Evolutionary conservation across 2,888 invertebrate genomes (phyloP), one percentile per base, ranked within the genome.

Genomic region (Cephus rjabovi): DNA sequence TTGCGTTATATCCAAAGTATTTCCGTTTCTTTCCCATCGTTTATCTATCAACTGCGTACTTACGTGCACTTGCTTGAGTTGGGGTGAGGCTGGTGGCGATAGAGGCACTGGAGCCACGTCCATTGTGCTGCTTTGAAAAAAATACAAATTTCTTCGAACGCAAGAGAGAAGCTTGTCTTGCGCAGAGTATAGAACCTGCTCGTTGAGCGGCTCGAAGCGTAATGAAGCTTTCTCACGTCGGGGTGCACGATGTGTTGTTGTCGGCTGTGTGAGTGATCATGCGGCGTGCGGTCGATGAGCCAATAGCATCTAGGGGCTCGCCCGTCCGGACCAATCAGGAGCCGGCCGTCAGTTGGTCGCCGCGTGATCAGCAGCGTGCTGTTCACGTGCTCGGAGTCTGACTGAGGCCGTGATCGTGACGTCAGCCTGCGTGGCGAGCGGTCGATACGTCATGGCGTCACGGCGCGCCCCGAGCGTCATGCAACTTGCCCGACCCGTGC

Each of bases 331-430:
- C 96, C 95, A 95, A 96, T 96, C 89, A 89, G 88, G 84, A 87
- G 76, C 81, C 76, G 83, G 89, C 90, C 93, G 94, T 95, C 97
- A 97, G 94, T 94, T 96, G 94, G 92, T 92, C 92, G 92, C 93
- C 93, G 95, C 96, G 95, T 97, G 97, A 93, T 94, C 93, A 92
- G 89, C 92, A 92, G 95, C 94, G 94, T 94, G 95, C 90, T 95
- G 94, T 96, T 96, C 97, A 97, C 97, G 96, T 97, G 97, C 94
- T 94, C 95, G 92, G 92, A 92, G 95, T 93, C 94, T 96, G 96
- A 94, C 94, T 92, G 91, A 92, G 92, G 93, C 93, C 95, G 95
- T 95, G 95, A 94, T 93, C 93, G 90, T 93, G 93, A 93, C 93
- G 94, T 94, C 93, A 93, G 81, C 79, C 82, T 83, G 90, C 87